Conservation (phyloP, 2,888 invertebrate genomes). For the Callinectes sapidus region DNA sequence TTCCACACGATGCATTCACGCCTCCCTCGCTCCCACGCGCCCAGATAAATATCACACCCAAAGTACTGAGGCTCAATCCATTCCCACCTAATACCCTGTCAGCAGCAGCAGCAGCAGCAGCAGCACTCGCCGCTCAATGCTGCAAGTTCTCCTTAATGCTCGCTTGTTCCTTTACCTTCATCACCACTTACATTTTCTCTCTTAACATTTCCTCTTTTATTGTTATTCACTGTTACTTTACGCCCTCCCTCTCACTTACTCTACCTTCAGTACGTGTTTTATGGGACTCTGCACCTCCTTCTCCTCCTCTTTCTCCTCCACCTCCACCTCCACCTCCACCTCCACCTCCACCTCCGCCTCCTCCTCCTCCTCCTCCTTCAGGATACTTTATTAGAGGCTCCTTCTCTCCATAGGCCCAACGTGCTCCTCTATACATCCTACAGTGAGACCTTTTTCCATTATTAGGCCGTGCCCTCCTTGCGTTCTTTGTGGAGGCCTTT, state of each 20-base stretch:
- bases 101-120: background rate
- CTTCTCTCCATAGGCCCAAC: background rate
- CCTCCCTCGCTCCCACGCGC: background rate
- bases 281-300: background rate
- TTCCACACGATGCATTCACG: background rate
- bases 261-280: background rate
- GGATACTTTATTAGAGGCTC: background rate
- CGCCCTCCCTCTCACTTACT: background rate
- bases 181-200: background rate
- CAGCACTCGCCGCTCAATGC: background rate
- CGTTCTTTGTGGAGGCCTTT: slow-evolving; percentile 2
- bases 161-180: background rate
- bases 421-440: background rate
- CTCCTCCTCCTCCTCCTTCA: background rate
- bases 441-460: background rate
- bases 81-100: background rate
- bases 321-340: background rate
- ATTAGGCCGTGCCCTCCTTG: background rate
- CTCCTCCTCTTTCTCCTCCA: background rate
- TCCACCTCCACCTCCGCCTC: background rate
- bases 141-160: background rate
- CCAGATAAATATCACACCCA: background rate
- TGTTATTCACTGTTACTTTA: background rate
- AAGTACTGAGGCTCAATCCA: background rate
- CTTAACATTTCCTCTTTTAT: background rate